Conservation (phyloP, 2,797 vertebrate genomes). For the Premnoplex brunnescens region DNA sequence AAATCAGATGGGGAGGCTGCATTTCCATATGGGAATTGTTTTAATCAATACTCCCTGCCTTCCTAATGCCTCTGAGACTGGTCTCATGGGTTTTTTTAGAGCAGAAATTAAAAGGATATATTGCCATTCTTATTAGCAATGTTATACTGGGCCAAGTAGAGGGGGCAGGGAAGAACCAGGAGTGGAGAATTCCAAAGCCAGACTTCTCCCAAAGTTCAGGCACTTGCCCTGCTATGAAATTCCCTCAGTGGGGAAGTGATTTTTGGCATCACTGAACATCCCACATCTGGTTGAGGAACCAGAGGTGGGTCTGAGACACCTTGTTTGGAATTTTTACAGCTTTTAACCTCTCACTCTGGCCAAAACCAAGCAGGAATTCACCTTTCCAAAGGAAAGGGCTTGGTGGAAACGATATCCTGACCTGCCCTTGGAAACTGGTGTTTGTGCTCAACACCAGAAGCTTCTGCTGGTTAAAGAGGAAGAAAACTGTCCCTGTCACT, state of each 20-base stretch:
- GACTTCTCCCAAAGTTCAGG: not conserved
- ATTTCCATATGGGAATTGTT: not conserved
- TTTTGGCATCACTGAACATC: not conserved
- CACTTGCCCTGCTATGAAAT: not conserved
- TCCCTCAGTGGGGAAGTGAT: not conserved
- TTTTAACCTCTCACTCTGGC: not conserved
- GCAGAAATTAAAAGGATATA: not conserved
- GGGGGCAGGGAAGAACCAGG: not conserved
- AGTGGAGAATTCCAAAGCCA: not conserved
- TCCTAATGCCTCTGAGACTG: not conserved
- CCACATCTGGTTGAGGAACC: not conserved
- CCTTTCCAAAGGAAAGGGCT: not conserved
- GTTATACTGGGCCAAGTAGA: not conserved
- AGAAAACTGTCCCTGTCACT: not conserved
- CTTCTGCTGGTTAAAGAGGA: not conserved
- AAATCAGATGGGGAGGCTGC: not conserved
- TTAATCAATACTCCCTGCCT: slow-evolving; percentile 21
- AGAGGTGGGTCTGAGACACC: not conserved
- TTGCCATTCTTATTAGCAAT: not conserved
- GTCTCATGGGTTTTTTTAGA: not conserved
- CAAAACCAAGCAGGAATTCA: not conserved
- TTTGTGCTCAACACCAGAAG: not conserved
- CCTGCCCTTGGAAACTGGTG: not conserved
- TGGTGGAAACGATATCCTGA: not conserved
- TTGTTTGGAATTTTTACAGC: not conserved